Percentiles rank a stretch among this genome's conserved stretches.
Evolutionary conservation across 2,888 invertebrate genomes (phyloP).

Genomic region (Serripes groenlandicus): DNA sequence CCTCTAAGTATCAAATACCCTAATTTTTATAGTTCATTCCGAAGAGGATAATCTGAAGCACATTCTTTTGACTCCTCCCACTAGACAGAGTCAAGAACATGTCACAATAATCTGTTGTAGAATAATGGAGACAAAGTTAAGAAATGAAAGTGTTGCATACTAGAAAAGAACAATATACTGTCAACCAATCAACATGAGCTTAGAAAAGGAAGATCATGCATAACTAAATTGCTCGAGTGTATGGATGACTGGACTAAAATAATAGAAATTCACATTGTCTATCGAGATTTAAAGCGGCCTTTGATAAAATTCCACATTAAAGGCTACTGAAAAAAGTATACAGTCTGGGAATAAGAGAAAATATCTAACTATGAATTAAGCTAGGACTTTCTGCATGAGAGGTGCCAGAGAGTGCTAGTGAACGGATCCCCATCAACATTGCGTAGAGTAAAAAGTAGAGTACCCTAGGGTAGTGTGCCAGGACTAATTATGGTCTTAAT

Average conservation of each 20-base stretch:
- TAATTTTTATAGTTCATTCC: too few species aligned
- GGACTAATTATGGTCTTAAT: neutral
- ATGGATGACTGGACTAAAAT: neutral
- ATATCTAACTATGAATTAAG: slow-evolving; percentile 20
- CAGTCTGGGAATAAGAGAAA: slow-evolving; percentile 18
- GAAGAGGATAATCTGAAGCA: too few species aligned
- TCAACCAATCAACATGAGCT: neutral
- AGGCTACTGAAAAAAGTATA: slow-evolving; percentile 29
- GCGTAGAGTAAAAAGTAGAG: neutral
- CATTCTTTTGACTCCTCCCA: too few species aligned
- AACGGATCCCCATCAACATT: neutral
- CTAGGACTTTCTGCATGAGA: neutral
- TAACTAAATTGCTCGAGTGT: neutral
- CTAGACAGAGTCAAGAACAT: too few species aligned
- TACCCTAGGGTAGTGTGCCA: neutral
- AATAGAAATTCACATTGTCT: slow-evolving; percentile 3
- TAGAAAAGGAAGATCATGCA: neutral
- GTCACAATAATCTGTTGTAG: too few species aligned
- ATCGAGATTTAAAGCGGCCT: slow-evolving; percentile 14
- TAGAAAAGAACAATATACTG: neutral
- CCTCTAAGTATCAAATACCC: too few species aligned
- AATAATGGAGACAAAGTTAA: too few species aligned
- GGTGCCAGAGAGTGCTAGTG: neutral
- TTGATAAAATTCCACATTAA: slow-evolving; percentile 23
- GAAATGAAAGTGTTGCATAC: too few species aligned